These are phyloP conservation scores for Onychomys leucogaster DNA, from an alignment of 2,797 vertebrate genomes.

Conservation along the genomic window DNA sequence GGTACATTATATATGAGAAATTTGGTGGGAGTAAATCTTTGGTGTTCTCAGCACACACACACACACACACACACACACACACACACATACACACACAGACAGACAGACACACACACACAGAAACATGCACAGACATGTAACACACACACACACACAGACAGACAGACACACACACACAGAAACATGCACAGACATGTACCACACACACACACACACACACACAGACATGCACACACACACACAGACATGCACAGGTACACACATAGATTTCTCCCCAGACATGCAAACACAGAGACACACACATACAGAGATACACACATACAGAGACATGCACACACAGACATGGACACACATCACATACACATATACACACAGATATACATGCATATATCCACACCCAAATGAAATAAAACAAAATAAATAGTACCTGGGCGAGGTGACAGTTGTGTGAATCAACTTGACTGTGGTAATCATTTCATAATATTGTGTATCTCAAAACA, in stretches of 20 bases:
- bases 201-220: background rate
- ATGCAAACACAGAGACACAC: too few species aligned
- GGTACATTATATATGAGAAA: background rate
- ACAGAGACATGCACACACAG: background rate
- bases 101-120: background rate
- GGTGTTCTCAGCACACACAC: background rate
- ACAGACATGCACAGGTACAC: background rate
- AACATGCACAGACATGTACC: background rate
- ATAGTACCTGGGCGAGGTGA: background rate
- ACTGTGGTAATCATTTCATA: background rate
- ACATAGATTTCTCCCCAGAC: background rate
- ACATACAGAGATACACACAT: background rate
- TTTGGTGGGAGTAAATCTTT: background rate
- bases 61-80: too few species aligned
- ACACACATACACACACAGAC: too few species aligned
- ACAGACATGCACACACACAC: background rate
- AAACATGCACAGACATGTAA: too few species aligned
- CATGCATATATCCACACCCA: background rate
- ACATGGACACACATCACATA: background rate
- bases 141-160: background rate
- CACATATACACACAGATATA: background rate
- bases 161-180: background rate
- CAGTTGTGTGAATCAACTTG: background rate
- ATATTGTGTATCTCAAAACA: background rate
- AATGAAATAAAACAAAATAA: background rate